Base-by-base conservation (phyloP, 2,113 vertebrate species). In the Clarias gariepinus region DNA sequence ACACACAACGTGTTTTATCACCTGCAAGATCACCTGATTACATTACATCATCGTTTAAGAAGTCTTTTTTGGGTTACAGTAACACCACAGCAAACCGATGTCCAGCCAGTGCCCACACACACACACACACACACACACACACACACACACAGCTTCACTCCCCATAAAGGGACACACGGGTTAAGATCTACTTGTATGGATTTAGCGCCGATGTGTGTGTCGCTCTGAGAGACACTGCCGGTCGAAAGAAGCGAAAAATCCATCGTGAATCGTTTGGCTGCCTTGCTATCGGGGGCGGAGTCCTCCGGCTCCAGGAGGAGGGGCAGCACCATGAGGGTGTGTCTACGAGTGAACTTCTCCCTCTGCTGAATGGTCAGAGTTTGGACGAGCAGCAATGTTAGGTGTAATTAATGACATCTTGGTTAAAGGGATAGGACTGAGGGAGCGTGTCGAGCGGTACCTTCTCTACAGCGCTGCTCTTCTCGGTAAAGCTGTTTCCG, bases 391-490 rank as follows among this genome's bases (percentile, higher is more conserved):
- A 80, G 83, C 84, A 64, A 33, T 68, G 47, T 80, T 85, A 73
- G 15, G 19, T 55, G 2, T 61, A 16, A 63, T 86, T 81, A 69
- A 82, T 47, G 53, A 18, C 8, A 5, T 55, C 41, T 28, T n/a
- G 23, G 52, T 3, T 77, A 23, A n/a, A 55, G 25, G 4, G 2
- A 23, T 12, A 63, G 19, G 58, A 63, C 25, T 0, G 28, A n/a
- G 6, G 73, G n/a, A 4, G 13, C 16, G 30, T 4, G 68, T 36
- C 25, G 25, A 15, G 19, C 57, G 36, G 19, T 95, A 99, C 98
- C 98, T 99, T 99, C 81, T 99, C 98, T 89, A 98, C 92, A 11
- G 96, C 97, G 10, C 92, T 94, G 63, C 93, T 96, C 91, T 96
- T 97, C 91, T 99, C 98, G 85, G 94, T 94, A 47, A 99, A 93